phyloP scores from a whole-genome alignment of 2,113 vertebrate species.

The Dasyornis broadbenti region DNA sequence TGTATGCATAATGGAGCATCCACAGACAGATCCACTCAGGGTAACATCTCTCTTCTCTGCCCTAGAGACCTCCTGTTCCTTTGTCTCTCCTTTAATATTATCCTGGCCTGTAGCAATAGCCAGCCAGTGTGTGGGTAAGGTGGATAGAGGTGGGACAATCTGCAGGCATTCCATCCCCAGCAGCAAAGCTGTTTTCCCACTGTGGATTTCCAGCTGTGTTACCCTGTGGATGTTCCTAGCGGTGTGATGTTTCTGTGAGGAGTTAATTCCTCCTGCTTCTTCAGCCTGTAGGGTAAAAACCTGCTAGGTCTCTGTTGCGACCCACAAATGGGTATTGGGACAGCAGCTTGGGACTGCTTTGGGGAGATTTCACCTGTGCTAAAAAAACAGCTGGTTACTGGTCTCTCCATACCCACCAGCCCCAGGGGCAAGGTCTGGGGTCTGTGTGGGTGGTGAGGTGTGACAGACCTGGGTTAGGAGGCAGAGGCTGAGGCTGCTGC shows the following conservation, averaged over 20 bases:
- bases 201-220: neutral
- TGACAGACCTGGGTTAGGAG: neutral
- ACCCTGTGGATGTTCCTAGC: neutral
- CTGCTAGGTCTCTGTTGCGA: neutral
- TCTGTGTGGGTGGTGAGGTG: neutral
- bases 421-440: neutral
- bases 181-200: neutral
- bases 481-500: neutral
- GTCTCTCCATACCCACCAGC: neutral
- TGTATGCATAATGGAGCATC: neutral
- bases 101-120: neutral
- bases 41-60: neutral
- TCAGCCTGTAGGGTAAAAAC: neutral
- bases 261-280: neutral
- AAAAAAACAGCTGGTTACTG: neutral
- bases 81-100: neutral
- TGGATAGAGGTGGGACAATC: neutral
- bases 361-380: neutral
- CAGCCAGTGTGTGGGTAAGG: neutral
- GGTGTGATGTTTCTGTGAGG: neutral
- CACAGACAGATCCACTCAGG: neutral
- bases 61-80: neutral
- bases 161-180: neutral
- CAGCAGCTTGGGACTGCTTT: neutral
- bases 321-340: rapidly evolving